Evolutionary conservation across 1,140 invertebrate species (phyloP), one percentile per base, ranked within the genome.

Genomic region (Formica selysi): DNA sequence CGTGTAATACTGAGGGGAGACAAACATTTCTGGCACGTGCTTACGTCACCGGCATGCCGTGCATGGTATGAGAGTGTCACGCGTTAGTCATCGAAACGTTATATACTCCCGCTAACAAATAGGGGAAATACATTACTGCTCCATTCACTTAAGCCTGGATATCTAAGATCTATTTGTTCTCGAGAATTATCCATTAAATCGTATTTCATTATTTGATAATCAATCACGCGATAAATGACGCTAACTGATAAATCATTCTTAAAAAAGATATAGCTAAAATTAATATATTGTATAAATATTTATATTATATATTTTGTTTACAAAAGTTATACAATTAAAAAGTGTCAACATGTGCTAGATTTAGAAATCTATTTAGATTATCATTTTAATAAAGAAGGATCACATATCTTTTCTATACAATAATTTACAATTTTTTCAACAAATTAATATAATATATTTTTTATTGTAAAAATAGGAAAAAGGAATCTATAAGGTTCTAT

Each of bases 41-140:
- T 93, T 92, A 91, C 93, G 93, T 94, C 94, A 94, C 87, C 87
- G 92, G 78, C 90, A 80, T 93, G 91, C 94, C 94, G 86, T 94
- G 92, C 93, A 94, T 92, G 93, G 93, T 87, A 91, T 93, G 91
- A 92, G 87, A 89, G 87, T 85, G 90, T 87, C 92, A 88, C 84
- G 57, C 78, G 86, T 94, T 94, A 94, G 93, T 94, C 94, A 95
- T 90, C 86, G 54, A 73, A 54, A 29, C 62, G 78, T 89, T 89
- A 87, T 64, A 90, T 90, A 88, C 83, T 57, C 16, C 54, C 22
- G 44, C 48, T 62, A 73, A 32, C 36, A 62, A 32, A 64, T 86
- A 59, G 7, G 10, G 64, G 7, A 71, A 57, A 67, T 51, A 38
- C 67, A 38, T 38, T 11, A 38, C 26, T 54, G 19, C 16, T 54